Conservation (phyloP, 2,888 invertebrate species). For the Eurytoma californica region DNA sequence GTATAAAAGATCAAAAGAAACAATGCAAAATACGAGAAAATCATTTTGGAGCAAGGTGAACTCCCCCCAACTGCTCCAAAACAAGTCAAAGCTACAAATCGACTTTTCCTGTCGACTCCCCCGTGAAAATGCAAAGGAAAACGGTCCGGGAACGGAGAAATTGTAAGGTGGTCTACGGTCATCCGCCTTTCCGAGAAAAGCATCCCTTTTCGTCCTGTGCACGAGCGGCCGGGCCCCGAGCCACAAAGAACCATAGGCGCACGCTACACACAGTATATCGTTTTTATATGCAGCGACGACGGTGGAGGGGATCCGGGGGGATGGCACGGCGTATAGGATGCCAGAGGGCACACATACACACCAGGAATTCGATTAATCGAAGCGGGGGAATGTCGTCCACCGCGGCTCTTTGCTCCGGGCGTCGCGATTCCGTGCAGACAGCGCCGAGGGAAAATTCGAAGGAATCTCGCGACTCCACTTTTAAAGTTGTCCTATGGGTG, state of each 20-base stretch:
- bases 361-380: conserved; percentile 48
- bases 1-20: too few relatives aligned
- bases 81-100: too few relatives aligned
- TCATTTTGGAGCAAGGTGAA: neutral
- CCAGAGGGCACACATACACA: neutral
- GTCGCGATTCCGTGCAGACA: neutral
- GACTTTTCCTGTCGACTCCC: too few relatives aligned
- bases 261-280: too few relatives aligned
- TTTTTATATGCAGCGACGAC: too few relatives aligned
- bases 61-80: too few relatives aligned
- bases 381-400: conserved; percentile 15
- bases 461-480: conserved; percentile 10
- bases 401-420: neutral
- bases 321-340: neutral
- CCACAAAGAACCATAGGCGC: neutral
- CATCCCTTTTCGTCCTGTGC: neutral
- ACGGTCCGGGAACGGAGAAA: too few relatives aligned
- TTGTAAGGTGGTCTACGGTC: too few relatives aligned
- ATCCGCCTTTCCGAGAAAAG: too few relatives aligned
- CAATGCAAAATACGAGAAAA: neutral
- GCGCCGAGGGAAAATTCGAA: conserved; percentile 15
- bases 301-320: too few relatives aligned
- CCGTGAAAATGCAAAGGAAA: too few relatives aligned
- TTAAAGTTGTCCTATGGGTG: neutral
- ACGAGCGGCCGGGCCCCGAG: neutral